Evolutionary conservation across 2,113 vertebrate genomes (phyloP).

Genomic region (Aptenodytes patagonicus): DNA sequence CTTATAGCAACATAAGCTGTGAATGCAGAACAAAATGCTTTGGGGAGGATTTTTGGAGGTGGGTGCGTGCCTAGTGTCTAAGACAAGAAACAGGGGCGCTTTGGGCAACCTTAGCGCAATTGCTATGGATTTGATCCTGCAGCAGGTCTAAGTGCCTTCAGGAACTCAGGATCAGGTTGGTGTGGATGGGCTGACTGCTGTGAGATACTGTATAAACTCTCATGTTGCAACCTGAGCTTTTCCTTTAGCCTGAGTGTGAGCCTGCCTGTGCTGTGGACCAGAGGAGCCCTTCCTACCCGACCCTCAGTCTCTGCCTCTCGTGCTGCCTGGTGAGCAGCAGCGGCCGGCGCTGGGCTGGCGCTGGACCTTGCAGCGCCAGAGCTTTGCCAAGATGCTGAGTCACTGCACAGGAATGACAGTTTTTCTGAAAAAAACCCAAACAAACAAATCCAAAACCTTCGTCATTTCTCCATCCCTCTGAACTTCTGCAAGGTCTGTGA

Average conservation of each 20-base stretch:
- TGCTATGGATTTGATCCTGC: fast-evolving
- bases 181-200: neutral
- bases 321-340: fast-evolving
- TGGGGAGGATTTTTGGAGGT: neutral
- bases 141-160: neutral
- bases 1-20: neutral
- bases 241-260: neutral
- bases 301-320: neutral
- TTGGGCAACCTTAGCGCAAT: neutral
- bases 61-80: fast-evolving
- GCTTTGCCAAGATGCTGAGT: neutral
- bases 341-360: fast-evolving
- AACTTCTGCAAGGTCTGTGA: neutral
- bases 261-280: neutral
- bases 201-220: fast-evolving
- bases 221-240: neutral
- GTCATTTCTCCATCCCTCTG: neutral
- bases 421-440: neutral
- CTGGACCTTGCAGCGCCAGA: neutral
- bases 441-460: too few species aligned
- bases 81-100: neutral
- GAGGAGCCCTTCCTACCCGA: neutral
- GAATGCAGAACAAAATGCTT: neutral
- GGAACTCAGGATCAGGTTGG: neutral
- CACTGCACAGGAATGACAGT: neutral